Conservation (phyloP, 2,797 vertebrate genomes). For the Bryconaethiops microstoma region DNA sequence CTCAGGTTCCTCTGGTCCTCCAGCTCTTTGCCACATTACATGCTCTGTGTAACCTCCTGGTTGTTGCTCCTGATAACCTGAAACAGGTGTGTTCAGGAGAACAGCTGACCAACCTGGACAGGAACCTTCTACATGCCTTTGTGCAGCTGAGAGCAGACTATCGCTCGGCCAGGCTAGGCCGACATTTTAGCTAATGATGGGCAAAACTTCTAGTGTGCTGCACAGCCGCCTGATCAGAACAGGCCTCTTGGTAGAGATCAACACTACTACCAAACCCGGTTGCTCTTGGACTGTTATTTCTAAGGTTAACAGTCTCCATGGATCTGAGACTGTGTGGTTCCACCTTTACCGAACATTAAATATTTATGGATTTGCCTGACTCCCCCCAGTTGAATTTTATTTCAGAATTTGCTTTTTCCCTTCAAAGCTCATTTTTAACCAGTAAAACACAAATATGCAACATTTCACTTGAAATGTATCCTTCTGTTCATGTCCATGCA, state of each 20-base stretch:
- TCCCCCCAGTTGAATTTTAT: constrained; percentile 23
- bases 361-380: constrained; percentile 32
- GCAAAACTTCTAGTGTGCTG: constrained; percentile 28
- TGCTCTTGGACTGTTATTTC: constrained; percentile 33
- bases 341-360: constrained; percentile 15
- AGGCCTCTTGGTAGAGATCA: constrained; percentile 15
- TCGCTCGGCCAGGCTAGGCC: constrained; percentile 91
- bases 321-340: constrained; percentile 26
- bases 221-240: constrained; percentile 66
- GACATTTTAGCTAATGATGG: constrained; percentile 95
- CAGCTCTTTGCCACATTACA: constrained; percentile 99
- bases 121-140: constrained; percentile 97
- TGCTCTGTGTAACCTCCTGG: constrained; percentile 98
- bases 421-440: constrained; percentile 35
- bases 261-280: constrained; percentile 39
- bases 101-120: constrained; percentile 97
- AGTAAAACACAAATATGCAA: constrained; percentile 13
- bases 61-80: constrained; percentile 98
- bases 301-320: neutral
- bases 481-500: constrained; percentile 21
- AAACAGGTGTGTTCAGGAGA: constrained; percentile 99
- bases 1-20: constrained; percentile 92
- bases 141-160: constrained; percentile 98
- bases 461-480: constrained; percentile 36
- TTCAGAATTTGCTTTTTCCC: constrained; percentile 8